Base-by-base conservation (phyloP, 2,888 invertebrate species). In the Ganaspis brasiliensis region DNA sequence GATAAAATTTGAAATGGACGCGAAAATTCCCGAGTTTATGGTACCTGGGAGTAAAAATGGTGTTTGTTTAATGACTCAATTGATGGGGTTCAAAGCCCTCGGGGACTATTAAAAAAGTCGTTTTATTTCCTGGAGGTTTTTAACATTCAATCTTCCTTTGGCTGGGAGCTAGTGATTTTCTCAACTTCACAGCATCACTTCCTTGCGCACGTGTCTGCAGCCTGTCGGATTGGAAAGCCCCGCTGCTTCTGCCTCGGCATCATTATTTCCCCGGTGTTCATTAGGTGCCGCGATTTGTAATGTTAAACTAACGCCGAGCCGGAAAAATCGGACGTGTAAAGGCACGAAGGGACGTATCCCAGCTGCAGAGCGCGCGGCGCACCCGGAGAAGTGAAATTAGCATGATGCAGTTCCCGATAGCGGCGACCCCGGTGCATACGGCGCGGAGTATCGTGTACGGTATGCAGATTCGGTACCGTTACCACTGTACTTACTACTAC, bases 391-490 rank as follows among this genome's bases (percentile, higher is more conserved):
- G 81, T 77, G 84, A 83, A 87, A 87, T 85, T 85, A 86, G 85
- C 86, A 86, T 84, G 86, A 87, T 84, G 86, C 81, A 81, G 81
- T 81, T 82, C 79, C 76, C 84, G 87, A 87, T 86, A 86, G 84
- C 83, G 80, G 76, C 80, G 80, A 79, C 79, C 79, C 73, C 76
- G 78, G 81, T 80, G 79, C 79, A 80, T 81, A 79, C 80, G 75
- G 79, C 83, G 83, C 79, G 79, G 79, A 80, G 75, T 81, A 77
- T 81, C 80, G 81, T 84, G 82, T 84, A 83, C 82, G 83, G 84
- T 85, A 87, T 89, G 88, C 87, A 87, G 87, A 88, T 87, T 87
- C 79, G 83, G 87, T 86, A 89, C 89, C 89, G 89, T 89, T 89
- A 89, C 81, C 82, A 81, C 72, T 74, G 73, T 72, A 55, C 52